Conservation (phyloP, 1,140 invertebrate species). For the Bombus waltoni region DNA sequence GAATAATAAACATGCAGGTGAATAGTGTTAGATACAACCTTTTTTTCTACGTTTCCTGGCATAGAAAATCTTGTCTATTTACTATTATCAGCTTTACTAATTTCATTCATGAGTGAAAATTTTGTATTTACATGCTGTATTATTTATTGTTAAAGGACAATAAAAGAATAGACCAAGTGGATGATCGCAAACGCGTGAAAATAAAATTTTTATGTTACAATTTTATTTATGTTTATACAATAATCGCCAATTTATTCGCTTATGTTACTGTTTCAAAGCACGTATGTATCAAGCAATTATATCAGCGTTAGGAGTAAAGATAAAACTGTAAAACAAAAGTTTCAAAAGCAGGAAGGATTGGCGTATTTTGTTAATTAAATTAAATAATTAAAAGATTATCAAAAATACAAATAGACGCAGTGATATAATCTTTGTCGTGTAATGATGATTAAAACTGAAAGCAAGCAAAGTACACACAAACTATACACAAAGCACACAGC, state of each 20-base stretch:
- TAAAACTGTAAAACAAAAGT: too few species aligned
- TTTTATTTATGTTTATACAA: background rate
- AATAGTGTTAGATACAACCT: background rate
- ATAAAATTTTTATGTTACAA: background rate
- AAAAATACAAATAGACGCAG: background rate
- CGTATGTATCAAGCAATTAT: too few species aligned
- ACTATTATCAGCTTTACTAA: too few species aligned
- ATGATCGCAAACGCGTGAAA: background rate
- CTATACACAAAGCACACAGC: background rate
- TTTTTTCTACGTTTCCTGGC: background rate
- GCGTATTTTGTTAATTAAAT: too few species aligned
- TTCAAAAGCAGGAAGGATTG: too few species aligned
- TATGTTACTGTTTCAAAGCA: too few species aligned
- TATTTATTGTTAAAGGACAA: background rate
- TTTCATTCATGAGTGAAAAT: too few species aligned
- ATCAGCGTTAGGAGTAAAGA: too few species aligned
- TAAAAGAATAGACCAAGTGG: background rate
- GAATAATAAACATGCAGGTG: conserved; percentile 1
- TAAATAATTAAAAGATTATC: background rate
- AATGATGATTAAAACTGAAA: background rate
- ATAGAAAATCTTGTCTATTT: background rate
- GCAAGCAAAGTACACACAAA: background rate
- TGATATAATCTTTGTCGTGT: background rate
- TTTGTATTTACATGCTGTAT: too few species aligned
- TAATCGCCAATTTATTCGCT: too few species aligned